These are phyloP conservation scores for Chionis minor DNA, from an alignment of 2,113 vertebrate genomes.

Conservation along the genomic window DNA sequence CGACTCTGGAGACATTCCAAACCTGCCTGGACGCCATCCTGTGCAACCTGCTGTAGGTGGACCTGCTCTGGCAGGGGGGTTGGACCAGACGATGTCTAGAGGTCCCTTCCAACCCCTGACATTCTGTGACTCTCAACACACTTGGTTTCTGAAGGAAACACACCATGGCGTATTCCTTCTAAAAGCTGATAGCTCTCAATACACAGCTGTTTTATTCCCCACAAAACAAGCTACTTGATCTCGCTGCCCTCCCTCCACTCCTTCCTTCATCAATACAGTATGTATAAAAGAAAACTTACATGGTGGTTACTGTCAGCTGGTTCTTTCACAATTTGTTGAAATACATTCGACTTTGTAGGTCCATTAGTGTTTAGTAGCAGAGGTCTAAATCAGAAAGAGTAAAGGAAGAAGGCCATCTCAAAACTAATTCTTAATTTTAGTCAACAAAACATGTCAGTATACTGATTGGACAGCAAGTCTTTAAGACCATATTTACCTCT, in stretches of 20 bases:
- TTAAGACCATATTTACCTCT: slow-evolving; percentile 79
- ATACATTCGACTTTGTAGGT: slow-evolving; percentile 87
- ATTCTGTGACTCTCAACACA: background rate
- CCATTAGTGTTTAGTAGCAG: slow-evolving; percentile 89
- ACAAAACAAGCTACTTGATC: background rate
- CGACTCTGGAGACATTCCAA: too few relatives aligned
- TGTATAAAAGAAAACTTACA: slow-evolving; percentile 51
- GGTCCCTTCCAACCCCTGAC: too few relatives aligned
- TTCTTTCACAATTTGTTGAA: slow-evolving; percentile 90
- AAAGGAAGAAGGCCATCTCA: background rate
- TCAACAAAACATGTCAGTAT: background rate
- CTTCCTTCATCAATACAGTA: background rate
- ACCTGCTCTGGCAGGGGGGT: too few relatives aligned
- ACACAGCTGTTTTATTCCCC: background rate
- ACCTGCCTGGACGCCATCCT: too few relatives aligned
- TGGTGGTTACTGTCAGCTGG: slow-evolving; percentile 80
- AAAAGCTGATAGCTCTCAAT: background rate
- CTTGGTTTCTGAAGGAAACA: background rate
- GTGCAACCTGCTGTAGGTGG: too few relatives aligned
- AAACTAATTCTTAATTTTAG: background rate
- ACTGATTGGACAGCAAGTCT: background rate
- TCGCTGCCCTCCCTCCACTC: background rate
- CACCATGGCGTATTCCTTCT: background rate
- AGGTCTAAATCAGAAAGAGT: slow-evolving; percentile 73
- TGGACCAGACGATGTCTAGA: too few relatives aligned